Evolutionary conservation across 1,140 invertebrate genomes (phyloP).

Genomic region (Trichogramma pretiosum): DNA sequence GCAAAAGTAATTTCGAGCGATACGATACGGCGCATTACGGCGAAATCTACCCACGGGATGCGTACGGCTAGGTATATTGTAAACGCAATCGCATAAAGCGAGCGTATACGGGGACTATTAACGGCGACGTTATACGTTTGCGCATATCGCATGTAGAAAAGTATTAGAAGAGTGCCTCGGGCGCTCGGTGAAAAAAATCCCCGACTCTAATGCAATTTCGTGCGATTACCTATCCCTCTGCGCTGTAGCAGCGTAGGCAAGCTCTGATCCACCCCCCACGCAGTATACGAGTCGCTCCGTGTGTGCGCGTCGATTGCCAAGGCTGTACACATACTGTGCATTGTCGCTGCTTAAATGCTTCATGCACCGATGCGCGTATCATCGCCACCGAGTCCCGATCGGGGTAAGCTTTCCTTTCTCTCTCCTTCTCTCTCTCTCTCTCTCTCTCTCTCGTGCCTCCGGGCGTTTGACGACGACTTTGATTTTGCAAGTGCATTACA

Average conservation of each 20-base stretch:
- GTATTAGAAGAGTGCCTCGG: no score
- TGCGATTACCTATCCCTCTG: constrained; percentile 39
- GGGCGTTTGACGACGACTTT: no score
- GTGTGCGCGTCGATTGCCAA: no score
- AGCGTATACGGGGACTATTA: constrained; percentile 15
- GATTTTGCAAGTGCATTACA: constrained; percentile 21
- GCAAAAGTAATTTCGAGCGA: constrained; percentile 16
- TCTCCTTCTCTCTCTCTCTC: no score
- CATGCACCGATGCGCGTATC: constrained; percentile 43
- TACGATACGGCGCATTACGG: constrained; percentile 2
- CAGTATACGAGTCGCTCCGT: constrained; percentile 27
- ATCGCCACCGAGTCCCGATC: constrained; percentile 34
- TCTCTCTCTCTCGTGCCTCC: no score
- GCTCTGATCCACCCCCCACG: constrained; percentile 23
- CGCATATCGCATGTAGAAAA: no score
- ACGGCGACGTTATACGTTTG: no score
- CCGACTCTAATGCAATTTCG: constrained; percentile 44
- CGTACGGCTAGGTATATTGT: no score
- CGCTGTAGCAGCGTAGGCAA: no score
- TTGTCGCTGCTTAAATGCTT: constrained; percentile 48
- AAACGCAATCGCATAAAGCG: constrained; percentile 28
- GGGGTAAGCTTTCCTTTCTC: constrained; percentile 42
- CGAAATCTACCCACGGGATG: background rate
- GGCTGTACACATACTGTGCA: no score
- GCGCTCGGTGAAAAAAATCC: no score